phyloP scores from a whole-genome alignment of 1,140 invertebrate genomes.

The Ridgeia piscesae region DNA sequence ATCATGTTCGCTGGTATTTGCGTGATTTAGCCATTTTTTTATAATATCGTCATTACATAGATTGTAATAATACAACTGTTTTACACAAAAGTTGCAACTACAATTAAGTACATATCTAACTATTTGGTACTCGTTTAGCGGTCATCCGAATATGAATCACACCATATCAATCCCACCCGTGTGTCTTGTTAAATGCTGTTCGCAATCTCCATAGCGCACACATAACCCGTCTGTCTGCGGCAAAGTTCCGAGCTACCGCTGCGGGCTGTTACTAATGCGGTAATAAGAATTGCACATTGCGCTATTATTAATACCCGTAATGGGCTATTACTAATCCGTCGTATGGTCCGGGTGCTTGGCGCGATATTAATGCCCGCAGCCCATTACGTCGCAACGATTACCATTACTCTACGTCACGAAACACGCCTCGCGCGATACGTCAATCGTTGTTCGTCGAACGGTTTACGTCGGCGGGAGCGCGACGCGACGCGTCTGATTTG shows the following conservation, averaged over 20 bases:
- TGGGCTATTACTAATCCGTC: neutral
- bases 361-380: constrained; percentile 3
- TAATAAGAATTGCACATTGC: neutral
- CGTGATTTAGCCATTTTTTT: neutral
- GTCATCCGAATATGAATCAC: neutral
- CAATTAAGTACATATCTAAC: neutral
- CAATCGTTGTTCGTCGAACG: neutral
- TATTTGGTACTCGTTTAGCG: neutral
- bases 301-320: constrained; percentile 6
- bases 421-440: neutral
- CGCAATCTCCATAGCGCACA: no score
- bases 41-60: neutral
- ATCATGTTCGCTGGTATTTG: neutral
- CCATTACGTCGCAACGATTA: neutral
- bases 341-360: neutral
- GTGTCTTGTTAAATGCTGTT: neutral
- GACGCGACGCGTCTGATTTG: neutral
- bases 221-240: no score
- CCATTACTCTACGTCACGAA: neutral
- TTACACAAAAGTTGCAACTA: neutral
- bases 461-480: neutral
- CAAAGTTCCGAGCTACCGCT: neutral
- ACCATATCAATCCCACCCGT: neutral
- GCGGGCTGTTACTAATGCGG: neutral
- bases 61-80: neutral